Percentiles rank a stretch among this genome's conserved stretches.
Evolutionary conservation across 2,797 vertebrate species (phyloP).

Genomic region (Ctenopoma multispine): DNA sequence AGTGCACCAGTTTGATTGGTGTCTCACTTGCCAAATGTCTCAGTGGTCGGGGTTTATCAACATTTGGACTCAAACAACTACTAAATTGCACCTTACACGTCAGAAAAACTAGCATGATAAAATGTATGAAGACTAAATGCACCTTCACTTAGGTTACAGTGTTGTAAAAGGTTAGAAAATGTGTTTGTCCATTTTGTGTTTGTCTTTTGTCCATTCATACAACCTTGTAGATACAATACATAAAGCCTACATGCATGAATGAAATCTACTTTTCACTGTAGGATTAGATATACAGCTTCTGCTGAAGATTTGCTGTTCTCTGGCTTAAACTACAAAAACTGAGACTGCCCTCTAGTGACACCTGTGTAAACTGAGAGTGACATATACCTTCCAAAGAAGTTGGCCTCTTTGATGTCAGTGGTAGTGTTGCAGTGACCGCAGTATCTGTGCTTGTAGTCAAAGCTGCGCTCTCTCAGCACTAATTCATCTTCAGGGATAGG

Average conservation of each 20-base stretch:
- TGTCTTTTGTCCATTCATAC: neutral
- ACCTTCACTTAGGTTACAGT: neutral
- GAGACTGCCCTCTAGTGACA: constrained; percentile 47
- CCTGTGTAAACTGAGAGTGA: neutral
- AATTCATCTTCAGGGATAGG: constrained; percentile 95
- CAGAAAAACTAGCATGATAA: neutral
- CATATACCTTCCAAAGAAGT: constrained; percentile 94
- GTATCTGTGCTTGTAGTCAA: constrained; percentile 98
- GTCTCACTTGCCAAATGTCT: neutral
- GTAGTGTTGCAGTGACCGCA: constrained; percentile 99
- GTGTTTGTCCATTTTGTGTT: no score
- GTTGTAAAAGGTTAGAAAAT: no score
- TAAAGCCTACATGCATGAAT: constrained; percentile 1
- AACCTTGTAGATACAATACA: neutral
- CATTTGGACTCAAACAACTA: neutral
- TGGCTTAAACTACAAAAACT: neutral
- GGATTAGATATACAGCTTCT: neutral
- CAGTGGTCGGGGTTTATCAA: neutral
- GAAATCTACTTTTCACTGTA: neutral
- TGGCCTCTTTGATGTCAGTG: constrained; percentile 98
- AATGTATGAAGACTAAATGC: neutral
- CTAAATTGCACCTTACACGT: neutral
- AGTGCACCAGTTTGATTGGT: neutral
- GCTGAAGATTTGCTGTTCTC: neutral
- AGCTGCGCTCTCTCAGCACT: constrained; percentile 94